Conservation (phyloP, 37 sponge, comb jelly and placozoan species). For the Ephydatia muelleri region DNA sequence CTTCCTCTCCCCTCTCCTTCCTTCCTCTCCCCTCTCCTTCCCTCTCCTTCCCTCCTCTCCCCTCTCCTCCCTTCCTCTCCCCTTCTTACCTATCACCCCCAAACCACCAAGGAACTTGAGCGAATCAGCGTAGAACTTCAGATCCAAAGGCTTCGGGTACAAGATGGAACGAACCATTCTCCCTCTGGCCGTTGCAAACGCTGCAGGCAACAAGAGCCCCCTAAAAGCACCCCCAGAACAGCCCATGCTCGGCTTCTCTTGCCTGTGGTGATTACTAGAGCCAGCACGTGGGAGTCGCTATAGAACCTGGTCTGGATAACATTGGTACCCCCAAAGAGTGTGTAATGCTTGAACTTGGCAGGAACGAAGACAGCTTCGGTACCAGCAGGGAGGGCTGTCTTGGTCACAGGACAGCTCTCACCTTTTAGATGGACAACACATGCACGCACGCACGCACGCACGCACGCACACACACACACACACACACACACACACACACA, state of each 20-base stretch:
- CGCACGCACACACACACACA: no score
- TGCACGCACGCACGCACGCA: not conserved
- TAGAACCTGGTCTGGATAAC: slow-evolving; percentile 81
- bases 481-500: no score
- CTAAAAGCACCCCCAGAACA: not conserved
- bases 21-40: not conserved
- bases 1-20: not conserved
- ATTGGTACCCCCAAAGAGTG: slow-evolving; percentile 80
- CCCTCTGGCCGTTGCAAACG: slow-evolving; percentile 10
- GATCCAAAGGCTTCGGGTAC: slow-evolving; percentile 8
- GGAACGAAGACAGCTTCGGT: slow-evolving; percentile 35
- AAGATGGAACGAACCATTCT: slow-evolving; percentile 24
- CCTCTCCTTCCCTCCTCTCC: not conserved
- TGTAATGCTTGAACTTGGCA: slow-evolving; percentile 68
- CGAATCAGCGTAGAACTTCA: slow-evolving; percentile 15
- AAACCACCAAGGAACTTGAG: slow-evolving; percentile 21
- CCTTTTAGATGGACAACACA: slow-evolving; percentile 22
- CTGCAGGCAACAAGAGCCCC: not conserved
- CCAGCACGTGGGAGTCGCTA: slow-evolving; percentile 37
- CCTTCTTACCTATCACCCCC: not conserved
- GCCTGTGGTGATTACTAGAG: slow-evolving; percentile 79
- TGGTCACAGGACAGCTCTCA: slow-evolving; percentile 87
- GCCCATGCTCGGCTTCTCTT: not conserved
- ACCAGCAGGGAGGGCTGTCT: slow-evolving; percentile 65
- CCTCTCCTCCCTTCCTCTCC: not conserved